Evolutionary conservation across 2,113 vertebrate genomes (phyloP), one percentile per base, ranked within the genome.

Genomic region (Oceanodroma tethys): DNA sequence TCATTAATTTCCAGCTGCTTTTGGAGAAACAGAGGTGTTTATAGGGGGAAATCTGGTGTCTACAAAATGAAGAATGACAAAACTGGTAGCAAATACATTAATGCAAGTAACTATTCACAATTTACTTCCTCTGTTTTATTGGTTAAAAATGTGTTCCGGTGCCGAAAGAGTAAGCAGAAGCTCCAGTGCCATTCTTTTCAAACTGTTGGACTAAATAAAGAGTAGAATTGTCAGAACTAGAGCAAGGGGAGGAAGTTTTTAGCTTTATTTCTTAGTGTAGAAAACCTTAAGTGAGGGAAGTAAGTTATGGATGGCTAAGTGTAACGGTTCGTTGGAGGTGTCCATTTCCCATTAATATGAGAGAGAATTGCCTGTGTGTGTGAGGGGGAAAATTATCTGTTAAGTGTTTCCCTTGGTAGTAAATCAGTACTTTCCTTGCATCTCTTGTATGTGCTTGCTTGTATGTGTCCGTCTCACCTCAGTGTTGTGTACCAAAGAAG

Each of bases 1-100:
- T 94, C 89, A 96, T 93, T 96, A 91, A 95, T 96, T 96, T 97
- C 90, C 86, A 94, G 90, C 94, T 96, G 95, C 67, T 95, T 95
- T 97, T 95, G 45, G 70, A 89, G 86, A 93, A 97, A 81, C 86
- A 91, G 88, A 93, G 94, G 90, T 96, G 88, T 91, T 88, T 85
- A 43, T 45, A 47, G 47, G 50, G 68, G 71, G 43, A 68, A 90
- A 29, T 71, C n/a, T 74, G 12, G 56, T 89, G 36, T 67, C 45
- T 97, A 55, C 40, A 72, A 72, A 95, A 87, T 50, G 56, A 86
- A 75, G 78, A 97, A 68, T 56, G 73, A 87, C 59, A 86, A 91
- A 91, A 62, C 34, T 56, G 22, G 16, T 68, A 88, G 53, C 25
- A 84, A 75, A 91, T 66, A 27, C 2, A 45, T 81, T 76, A 73